These are phyloP conservation scores for Patella pellucida DNA, from an alignment of 2,888 invertebrate species.

Conservation along the genomic window DNA sequence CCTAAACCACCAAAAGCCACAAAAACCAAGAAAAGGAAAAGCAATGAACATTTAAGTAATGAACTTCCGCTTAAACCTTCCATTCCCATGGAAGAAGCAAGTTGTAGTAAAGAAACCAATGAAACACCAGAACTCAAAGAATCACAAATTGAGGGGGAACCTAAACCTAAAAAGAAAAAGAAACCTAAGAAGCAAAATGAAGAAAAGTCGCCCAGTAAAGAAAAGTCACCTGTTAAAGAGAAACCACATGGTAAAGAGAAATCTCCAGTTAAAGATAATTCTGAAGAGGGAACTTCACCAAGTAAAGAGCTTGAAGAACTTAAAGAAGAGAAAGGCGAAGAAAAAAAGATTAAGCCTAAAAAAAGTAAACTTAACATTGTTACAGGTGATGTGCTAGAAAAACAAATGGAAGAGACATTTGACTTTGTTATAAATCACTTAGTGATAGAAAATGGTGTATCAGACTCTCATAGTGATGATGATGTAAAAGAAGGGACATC, in stretches of 20 bases:
- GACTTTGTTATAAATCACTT: slow-evolving; percentile 17
- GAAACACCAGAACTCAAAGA: slow-evolving; percentile 23
- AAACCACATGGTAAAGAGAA: not conserved
- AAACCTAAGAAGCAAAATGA: slow-evolving; percentile 25
- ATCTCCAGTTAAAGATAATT: slow-evolving; percentile 12
- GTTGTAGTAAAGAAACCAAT: slow-evolving; percentile 8
- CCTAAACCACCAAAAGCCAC: not conserved
- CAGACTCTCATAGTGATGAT: slow-evolving; percentile 24
- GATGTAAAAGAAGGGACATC: slow-evolving; percentile 24
- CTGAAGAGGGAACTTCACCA: slow-evolving; percentile 16
- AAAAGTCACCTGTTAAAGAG: not conserved
- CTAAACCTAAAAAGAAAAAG: slow-evolving; percentile 14
- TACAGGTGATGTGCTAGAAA: not conserved
- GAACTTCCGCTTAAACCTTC: no score
- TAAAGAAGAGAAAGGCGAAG: no score
- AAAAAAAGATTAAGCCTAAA: not conserved
- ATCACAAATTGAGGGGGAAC: slow-evolving; percentile 13
- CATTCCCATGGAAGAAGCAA: no score
- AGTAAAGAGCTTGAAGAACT: no score
- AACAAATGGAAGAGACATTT: slow-evolving; percentile 10
- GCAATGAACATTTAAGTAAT: not conserved
- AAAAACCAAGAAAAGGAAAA: slow-evolving; percentile 14
- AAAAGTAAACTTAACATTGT: not conserved
- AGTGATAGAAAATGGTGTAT: slow-evolving; percentile 25
- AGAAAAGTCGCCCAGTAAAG: slow-evolving; percentile 12